These are phyloP conservation scores for Coelinius sp. DNA, from an alignment of 2,888 invertebrate species.

Conservation along the genomic window DNA sequence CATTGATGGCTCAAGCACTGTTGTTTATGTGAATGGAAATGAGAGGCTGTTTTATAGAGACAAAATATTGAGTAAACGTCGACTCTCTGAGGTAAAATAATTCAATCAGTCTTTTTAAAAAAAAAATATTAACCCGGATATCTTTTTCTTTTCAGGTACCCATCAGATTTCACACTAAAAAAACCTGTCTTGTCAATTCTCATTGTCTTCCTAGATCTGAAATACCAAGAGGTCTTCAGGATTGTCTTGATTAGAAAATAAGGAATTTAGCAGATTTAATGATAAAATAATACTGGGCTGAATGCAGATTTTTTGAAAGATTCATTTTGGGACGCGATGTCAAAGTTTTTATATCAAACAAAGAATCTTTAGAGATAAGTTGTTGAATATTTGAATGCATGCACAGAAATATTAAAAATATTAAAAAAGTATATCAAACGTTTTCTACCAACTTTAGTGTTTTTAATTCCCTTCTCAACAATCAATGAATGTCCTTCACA, in stretches of 20 bases:
- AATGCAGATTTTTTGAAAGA: no score
- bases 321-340: no score
- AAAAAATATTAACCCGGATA: not conserved
- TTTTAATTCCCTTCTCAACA: not conserved
- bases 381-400: not conserved
- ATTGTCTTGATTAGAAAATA: conserved; percentile 55
- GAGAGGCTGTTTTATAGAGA: conserved; percentile 57
- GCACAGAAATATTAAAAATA: not conserved
- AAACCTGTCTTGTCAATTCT: conserved; percentile 59
- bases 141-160: conserved; percentile 54
- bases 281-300: no score
- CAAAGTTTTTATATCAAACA: no score
- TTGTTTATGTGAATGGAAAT: conserved; percentile 36
- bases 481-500: not conserved
- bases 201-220: conserved; percentile 57
- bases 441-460: not conserved
- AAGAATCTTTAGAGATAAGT: no score
- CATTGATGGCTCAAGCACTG: conserved; percentile 25
- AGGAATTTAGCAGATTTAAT: no score
- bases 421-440: not conserved
- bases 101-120: conserved; percentile 30
- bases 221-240: conserved; percentile 59
- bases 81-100: conserved; percentile 56
- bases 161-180: conserved; percentile 58
- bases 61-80: conserved; percentile 60